Evolutionary conservation across 2,113 vertebrate species (phyloP).

Genomic region (Blennius ocellaris): DNA sequence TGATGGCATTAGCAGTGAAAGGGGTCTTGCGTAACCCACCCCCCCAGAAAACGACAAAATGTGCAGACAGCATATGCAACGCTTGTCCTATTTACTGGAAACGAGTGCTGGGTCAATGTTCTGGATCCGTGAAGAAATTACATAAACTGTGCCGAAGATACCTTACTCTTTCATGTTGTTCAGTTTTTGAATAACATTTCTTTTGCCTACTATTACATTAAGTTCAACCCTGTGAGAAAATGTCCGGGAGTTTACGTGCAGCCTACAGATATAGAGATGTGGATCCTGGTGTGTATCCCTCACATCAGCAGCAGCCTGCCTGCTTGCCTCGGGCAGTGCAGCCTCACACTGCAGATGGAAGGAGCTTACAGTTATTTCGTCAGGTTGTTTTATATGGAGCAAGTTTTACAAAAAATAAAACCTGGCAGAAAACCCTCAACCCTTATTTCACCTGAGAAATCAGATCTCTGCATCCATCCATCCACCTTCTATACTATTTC

Average conservation of each 20-base stretch:
- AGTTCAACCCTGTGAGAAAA: conserved; percentile 20
- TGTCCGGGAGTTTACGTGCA: conserved; percentile 16
- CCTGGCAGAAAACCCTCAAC: too few relatives aligned
- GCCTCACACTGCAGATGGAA: conserved; percentile 32
- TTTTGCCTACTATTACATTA: conserved; percentile 12
- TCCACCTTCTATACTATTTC: too few relatives aligned
- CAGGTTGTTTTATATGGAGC: conserved; percentile 41
- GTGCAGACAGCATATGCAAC: conserved; percentile 74
- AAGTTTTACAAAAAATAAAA: too few relatives aligned
- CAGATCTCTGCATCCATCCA: too few relatives aligned
- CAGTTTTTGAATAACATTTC: conserved; percentile 1
- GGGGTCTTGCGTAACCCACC: conserved; percentile 77
- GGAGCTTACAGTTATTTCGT: conserved; percentile 34
- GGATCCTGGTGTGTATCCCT: conserved; percentile 30
- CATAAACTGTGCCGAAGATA: conserved; percentile 29
- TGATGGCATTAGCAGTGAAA: conserved; percentile 82
- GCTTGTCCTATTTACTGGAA: conserved; percentile 77
- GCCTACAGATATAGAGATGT: conserved; percentile 29
- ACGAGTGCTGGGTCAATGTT: conserved; percentile 71
- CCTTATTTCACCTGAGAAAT: too few relatives aligned
- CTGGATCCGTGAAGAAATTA: conserved; percentile 29
- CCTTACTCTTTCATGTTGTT: conserved; percentile 22
- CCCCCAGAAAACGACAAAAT: conserved; percentile 65
- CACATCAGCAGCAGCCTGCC: conserved; percentile 47
- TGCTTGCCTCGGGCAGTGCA: conserved; percentile 42